Evolutionary conservation across 2,113 vertebrate species (phyloP), one percentile per base, ranked within the genome.

Genomic region (Orycteropus afer): DNA sequence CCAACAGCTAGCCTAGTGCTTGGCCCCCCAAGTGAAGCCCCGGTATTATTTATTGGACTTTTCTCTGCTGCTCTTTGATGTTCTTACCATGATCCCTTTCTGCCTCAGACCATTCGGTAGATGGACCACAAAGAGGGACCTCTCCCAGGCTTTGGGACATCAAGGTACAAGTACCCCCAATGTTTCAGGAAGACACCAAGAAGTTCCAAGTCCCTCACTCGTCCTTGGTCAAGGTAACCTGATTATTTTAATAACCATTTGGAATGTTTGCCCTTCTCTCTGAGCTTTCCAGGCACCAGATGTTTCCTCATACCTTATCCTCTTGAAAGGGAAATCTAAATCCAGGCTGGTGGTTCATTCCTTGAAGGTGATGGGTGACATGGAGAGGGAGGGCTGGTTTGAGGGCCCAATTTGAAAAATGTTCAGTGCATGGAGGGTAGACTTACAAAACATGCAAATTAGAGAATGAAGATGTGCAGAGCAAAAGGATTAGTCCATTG

Each of bases 131-230:
- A 95, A 98, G 94, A 42, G 99, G 99, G 0, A 1, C 89, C 49
- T 98, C 98, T 51, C 99, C 99, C 34, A 97, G 86, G 4, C 98
- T 98, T 3, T 99, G 99, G 99, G 98, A 99, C 7, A 53, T 99
- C 89, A 97, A 97, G 0, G 98, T 99, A 5, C 57, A 95, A 1
- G 11, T 91, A 2, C 99, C 99, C 2, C 96, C 65, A 0, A 98
- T 97, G 95, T 99, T 98, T 97, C 96, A 96, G 3, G 98, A 99
- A 94, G 86, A 93, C 23, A 97, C 96, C n/a, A 96, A 97, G 85
- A 98, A 98, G 95, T 85, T 98, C 88, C 97, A 98, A 3, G 98
- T 99, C 40, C 99, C 99, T 0, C 96, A 98, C 96, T 98, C 98
- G 0, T 98, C 98, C 0, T 87, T 98, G 81, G 96, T 99, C 45